Evolutionary conservation across 1,140 invertebrate species (phyloP).

Genomic region (Bombus confusus): DNA sequence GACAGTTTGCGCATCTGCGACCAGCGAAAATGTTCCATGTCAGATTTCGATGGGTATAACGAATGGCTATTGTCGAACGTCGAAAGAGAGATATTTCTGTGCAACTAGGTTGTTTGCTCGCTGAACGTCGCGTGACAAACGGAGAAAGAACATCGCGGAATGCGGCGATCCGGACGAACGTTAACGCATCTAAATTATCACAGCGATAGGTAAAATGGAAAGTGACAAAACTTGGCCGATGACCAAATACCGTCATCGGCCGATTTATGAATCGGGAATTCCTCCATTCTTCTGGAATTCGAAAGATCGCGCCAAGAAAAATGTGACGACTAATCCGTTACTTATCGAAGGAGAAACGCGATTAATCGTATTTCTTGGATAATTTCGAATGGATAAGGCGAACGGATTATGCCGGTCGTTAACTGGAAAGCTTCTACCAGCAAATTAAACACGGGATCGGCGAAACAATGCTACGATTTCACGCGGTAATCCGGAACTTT

Average conservation of each 20-base stretch:
- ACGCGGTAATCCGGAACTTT: not conserved
- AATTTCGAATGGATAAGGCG: not conserved
- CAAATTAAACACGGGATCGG: constrained; percentile 29
- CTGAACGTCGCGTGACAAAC: not conserved
- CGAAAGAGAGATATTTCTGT: not conserved
- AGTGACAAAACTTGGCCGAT: constrained; percentile 15
- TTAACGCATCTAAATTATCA: constrained; percentile 14
- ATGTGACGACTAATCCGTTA: no score
- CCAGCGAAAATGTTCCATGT: not conserved
- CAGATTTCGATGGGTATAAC: not conserved
- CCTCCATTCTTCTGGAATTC: not conserved
- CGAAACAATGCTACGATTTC: constrained; percentile 17
- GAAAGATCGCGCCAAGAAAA: not conserved
- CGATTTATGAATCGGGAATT: not conserved
- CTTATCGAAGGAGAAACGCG: not conserved
- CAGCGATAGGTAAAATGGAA: not conserved
- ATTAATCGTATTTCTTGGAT: not conserved
- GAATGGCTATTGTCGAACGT: not conserved
- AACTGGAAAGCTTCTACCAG: not conserved
- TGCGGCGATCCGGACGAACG: not conserved
- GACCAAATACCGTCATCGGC: constrained; percentile 8
- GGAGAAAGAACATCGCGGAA: not conserved
- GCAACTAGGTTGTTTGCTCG: not conserved
- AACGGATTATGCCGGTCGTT: not conserved
- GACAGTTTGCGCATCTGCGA: not conserved